Conservation (phyloP, 2,888 invertebrate species). For the Mimachlamys varia region DNA sequence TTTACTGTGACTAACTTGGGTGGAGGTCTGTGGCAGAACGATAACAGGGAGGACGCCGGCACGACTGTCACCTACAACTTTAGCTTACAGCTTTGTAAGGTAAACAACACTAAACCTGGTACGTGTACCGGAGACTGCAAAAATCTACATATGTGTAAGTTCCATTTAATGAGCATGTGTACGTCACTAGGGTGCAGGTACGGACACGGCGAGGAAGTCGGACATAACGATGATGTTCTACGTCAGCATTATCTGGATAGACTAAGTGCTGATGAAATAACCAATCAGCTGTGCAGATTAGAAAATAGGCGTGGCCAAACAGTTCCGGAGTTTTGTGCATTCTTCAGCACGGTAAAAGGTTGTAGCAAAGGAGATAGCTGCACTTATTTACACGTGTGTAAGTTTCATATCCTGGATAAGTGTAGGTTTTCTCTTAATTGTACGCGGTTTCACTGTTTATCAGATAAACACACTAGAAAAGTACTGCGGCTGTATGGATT, state of each 20-base stretch:
- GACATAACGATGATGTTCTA: neutral
- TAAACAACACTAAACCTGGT: neutral
- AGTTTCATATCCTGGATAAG: neutral
- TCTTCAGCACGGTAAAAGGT: neutral
- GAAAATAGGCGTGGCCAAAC: neutral
- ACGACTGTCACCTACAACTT: constrained; percentile 9
- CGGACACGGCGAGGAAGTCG: neutral
- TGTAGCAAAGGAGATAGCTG: neutral
- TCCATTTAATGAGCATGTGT: neutral
- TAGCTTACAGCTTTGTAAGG: neutral
- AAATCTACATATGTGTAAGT: neutral
- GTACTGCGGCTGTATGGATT: neutral
- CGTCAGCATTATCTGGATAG: neutral
- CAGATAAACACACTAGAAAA: neutral
- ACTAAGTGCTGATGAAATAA: neutral
- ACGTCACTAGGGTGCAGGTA: neutral
- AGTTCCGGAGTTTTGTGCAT: neutral
- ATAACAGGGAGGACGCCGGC: neutral
- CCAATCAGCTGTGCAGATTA: neutral
- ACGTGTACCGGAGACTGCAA: neutral
- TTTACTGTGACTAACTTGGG: neutral
- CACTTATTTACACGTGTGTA: neutral
- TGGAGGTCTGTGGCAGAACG: neutral
- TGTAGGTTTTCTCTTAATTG: neutral
- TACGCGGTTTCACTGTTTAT: neutral